phyloP scores from a whole-genome alignment of 1,140 invertebrate species.

The Hylyphantes graminicola region DNA sequence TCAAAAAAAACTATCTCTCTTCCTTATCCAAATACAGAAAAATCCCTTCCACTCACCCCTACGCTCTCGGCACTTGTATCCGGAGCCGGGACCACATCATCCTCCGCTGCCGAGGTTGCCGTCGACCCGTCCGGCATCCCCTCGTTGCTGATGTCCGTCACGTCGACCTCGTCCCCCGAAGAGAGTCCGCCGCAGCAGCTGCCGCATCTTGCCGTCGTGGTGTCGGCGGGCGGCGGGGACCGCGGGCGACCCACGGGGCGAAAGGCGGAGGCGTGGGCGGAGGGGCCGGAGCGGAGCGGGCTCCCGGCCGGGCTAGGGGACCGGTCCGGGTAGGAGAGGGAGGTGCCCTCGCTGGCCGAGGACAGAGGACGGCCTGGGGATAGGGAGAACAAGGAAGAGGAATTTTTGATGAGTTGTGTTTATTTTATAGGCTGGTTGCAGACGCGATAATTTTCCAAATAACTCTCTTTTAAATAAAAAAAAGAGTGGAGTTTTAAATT shows the following conservation, averaged over 20 bases:
- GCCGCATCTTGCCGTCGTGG: constrained; percentile 23
- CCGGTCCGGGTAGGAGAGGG: constrained; percentile 52
- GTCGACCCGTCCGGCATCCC: constrained; percentile 4
- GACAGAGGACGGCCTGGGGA: constrained; percentile 49
- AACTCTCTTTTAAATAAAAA: background rate
- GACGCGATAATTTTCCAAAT: background rate
- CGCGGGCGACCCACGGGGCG: constrained; percentile 27
- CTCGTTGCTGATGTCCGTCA: constrained; percentile 62
- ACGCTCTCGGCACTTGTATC: constrained; percentile 51
- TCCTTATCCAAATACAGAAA: background rate
- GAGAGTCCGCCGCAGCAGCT: constrained; percentile 22
- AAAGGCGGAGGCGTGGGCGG: constrained; percentile 29
- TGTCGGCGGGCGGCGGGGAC: constrained; percentile 41
- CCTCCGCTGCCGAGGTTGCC: constrained; percentile 7
- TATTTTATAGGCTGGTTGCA: background rate
- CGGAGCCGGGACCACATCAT: constrained; percentile 2
- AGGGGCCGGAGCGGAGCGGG: background rate
- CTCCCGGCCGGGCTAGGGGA: constrained; percentile 4
- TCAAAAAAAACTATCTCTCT: background rate
- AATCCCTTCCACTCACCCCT: too few relatives aligned
- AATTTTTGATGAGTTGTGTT: background rate
- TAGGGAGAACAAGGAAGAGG: background rate
- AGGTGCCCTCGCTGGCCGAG: constrained; percentile 54
- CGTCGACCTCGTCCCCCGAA: constrained; percentile 58
- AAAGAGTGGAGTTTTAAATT: too few relatives aligned